Percentiles rank a stretch among this genome's conserved stretches.
These are phyloP conservation scores for Dascyllus trimaculatus DNA, from an alignment of 2,113 vertebrate genomes.

Conservation along the genomic window DNA sequence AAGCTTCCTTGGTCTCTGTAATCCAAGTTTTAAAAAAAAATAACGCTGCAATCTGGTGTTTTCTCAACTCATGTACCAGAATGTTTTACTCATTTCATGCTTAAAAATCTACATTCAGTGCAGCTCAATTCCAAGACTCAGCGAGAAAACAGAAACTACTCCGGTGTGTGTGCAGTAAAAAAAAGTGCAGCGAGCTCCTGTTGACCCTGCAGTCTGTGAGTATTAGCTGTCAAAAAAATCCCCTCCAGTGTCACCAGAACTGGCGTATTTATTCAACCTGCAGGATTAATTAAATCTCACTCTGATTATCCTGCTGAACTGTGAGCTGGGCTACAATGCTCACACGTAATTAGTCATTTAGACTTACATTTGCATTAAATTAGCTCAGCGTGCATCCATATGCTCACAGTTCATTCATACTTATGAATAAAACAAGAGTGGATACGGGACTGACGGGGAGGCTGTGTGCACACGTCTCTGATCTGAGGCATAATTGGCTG, in stretches of 20 bases:
- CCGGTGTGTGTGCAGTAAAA: too few relatives aligned
- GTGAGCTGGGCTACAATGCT: neutral
- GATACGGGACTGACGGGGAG: neutral
- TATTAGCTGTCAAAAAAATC: neutral
- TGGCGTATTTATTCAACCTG: neutral
- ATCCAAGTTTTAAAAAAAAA: too few relatives aligned
- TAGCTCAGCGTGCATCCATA: neutral
- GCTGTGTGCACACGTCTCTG: neutral
- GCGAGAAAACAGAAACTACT: too few relatives aligned
- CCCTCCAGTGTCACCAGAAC: neutral
- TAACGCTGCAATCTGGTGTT: too few relatives aligned
- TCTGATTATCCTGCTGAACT: conserved; percentile 6
- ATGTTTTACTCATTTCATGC: too few relatives aligned
- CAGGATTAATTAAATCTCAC: neutral
- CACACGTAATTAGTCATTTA: conserved; percentile 11
- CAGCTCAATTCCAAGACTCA: too few relatives aligned
- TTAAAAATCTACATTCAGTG: too few relatives aligned
- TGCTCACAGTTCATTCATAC: neutral
- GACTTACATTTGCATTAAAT: conserved; percentile 15
- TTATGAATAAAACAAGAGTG: conserved; percentile 6
- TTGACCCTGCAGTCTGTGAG: neutral
- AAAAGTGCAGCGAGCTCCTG: neutral
- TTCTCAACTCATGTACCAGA: too few relatives aligned
- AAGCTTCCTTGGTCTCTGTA: too few relatives aligned
- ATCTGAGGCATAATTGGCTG: neutral